Evolutionary conservation across 2,113 vertebrate species (phyloP).

Genomic region (Fregetta grallaria): DNA sequence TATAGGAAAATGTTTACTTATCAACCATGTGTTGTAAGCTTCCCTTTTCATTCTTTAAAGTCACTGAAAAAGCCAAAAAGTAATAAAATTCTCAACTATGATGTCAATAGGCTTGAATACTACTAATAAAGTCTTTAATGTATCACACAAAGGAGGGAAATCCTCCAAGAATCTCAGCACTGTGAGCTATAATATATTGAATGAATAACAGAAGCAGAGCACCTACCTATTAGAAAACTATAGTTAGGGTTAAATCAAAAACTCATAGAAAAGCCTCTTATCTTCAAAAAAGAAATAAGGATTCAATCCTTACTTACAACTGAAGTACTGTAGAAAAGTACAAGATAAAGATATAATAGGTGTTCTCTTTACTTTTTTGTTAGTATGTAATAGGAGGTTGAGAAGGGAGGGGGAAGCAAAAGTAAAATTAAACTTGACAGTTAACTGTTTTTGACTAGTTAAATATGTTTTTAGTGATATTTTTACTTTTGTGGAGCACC

Average conservation of each 20-base stretch:
- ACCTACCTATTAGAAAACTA: neutral
- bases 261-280: neutral
- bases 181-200: neutral
- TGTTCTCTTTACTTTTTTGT: neutral
- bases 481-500: neutral
- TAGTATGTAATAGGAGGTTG: neutral
- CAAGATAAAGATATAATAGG: neutral
- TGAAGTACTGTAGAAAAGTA: neutral
- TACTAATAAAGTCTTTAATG: neutral
- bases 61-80: neutral
- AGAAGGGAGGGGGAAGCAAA: neutral
- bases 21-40: neutral
- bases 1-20: neutral
- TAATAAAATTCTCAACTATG: neutral
- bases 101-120: neutral
- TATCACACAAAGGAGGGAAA: neutral
- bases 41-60: neutral
- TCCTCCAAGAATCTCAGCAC: neutral
- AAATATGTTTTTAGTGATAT: neutral
- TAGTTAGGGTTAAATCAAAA: neutral
- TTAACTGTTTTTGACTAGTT: neutral
- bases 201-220: neutral
- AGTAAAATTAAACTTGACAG: neutral
- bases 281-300: neutral
- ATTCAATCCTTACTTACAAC: neutral